Percentiles rank a stretch among this genome's conserved stretches.
These are phyloP conservation scores for Scomberomorus guttatus DNA, from an alignment of 2,797 vertebrate species.

Conservation along the genomic window DNA sequence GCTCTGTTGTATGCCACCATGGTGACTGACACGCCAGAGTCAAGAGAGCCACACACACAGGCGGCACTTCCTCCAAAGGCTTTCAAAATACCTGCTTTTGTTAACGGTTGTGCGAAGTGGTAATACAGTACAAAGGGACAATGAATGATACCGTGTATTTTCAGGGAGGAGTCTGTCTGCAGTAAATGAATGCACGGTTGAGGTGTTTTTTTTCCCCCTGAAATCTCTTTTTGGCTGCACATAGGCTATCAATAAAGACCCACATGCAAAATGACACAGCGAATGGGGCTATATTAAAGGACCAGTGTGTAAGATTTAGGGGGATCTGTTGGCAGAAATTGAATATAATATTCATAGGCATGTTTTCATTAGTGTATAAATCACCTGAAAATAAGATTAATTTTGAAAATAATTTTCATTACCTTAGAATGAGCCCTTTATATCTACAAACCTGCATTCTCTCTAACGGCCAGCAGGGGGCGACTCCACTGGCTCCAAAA, in stretches of 20 bases:
- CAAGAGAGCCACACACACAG: neutral
- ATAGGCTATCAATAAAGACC: neutral
- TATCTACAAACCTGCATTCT: too few species aligned
- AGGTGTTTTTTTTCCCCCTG: fast-evolving
- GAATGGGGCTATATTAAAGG: neutral
- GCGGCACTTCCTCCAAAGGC: neutral
- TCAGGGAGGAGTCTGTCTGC: neutral
- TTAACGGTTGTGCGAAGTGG: too few species aligned
- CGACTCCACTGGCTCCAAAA: too few species aligned
- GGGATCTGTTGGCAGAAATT: too few species aligned
- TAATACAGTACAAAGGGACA: constrained; percentile 15
- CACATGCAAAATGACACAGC: neutral
- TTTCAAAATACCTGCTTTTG: constrained; percentile 63
- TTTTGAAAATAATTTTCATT: too few species aligned
- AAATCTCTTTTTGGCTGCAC: neutral
- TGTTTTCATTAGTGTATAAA: too few species aligned
- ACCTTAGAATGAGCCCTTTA: too few species aligned
- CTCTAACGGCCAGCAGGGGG: too few species aligned
- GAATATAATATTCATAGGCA: too few species aligned
- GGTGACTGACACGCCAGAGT: constrained; percentile 82
- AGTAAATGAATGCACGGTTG: neutral
- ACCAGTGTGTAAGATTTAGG: too few species aligned
- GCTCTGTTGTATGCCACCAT: constrained; percentile 87
- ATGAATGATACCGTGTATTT: neutral
- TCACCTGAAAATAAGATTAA: too few species aligned